Percentiles rank a stretch among this genome's conserved stretches.
phyloP scores from a whole-genome alignment of 1,140 invertebrate genomes.

The Mercenaria mercenaria region DNA sequence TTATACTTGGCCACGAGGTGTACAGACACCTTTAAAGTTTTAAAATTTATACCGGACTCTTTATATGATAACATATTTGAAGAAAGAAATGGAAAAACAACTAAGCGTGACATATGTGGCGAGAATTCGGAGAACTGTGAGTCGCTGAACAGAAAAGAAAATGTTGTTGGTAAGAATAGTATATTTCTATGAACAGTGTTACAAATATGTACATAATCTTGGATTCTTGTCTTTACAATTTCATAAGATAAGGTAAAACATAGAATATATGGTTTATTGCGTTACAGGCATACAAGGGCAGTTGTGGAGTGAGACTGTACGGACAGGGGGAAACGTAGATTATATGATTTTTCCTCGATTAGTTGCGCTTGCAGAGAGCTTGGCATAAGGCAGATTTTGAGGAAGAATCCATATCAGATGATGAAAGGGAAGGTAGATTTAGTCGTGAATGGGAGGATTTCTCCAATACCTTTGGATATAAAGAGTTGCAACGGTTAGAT shows the following conservation, averaged over 20 bases:
- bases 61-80: no score
- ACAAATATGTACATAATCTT: conserved; percentile 49
- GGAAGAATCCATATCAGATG: background rate
- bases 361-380: conserved; percentile 75
- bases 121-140: no score
- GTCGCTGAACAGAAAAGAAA: no score
- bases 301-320: conserved; percentile 72
- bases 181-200: conserved; percentile 42
- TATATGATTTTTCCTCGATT: conserved; percentile 74
- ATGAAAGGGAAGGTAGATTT: background rate
- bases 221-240: conserved; percentile 64
- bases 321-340: conserved; percentile 66
- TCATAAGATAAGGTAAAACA: conserved; percentile 61
- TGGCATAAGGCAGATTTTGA: conserved; percentile 77
- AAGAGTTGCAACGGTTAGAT: conserved; percentile 71
- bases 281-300: conserved; percentile 68
- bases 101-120: conserved; percentile 18
- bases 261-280: no score
- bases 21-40: conserved; percentile 68
- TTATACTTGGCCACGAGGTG: conserved; percentile 72
- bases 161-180: no score
- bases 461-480: conserved; percentile 72
- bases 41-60: conserved; percentile 68
- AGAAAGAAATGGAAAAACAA: conserved; percentile 33
- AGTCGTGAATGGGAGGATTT: conserved; percentile 22